Evolutionary conservation across 2,113 vertebrate genomes (phyloP), one percentile per base, ranked within the genome.

Genomic region (Cygnus buccinator): DNA sequence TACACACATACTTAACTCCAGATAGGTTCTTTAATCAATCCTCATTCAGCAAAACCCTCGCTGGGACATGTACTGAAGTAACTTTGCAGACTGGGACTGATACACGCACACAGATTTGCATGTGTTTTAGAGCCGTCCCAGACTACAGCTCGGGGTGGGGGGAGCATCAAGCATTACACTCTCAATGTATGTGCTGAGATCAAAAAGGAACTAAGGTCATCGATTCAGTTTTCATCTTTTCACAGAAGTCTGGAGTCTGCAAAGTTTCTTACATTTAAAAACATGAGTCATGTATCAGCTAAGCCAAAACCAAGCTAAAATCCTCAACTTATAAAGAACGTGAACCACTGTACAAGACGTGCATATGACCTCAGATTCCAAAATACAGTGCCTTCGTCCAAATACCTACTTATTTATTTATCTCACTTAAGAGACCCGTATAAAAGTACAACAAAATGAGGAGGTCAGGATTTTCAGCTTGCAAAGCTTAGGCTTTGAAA

Each of bases 21-120:
- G 63, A 94, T 79, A 84, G 63, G 59, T 96, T 92, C 91, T 93
- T 93, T 92, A 94, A 89, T 93, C 96, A 94, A 67, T 89, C 86
- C 84, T 95, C 89, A 91, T 85, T 94, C 81, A 95, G 81, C 87
- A 96, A 87, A 92, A 82, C 50, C 71, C 91, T 92, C 91, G 31
- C 66, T 88, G 91, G 83, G 87, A 86, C 75, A 59, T 0, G 3
- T 12, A 68, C 73, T 79, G 48, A 92, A 87, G 86, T 62, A 84
- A 91, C 84, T 93, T 55, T 59, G 41, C 87, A 92, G 81, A 80
- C 62, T 76, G 71, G 55, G 77, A 76, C 87, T 67, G 79, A 67
- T 5, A 43, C 55, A 39, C 13, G 15, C 41, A 66, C 13, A 63
- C 2, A 84, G 48, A 92, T 84, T 31, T 57, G 68, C 79, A 67